Evolutionary conservation across 2,888 invertebrate genomes (phyloP).

Genomic region (Diogma glabrata): DNA sequence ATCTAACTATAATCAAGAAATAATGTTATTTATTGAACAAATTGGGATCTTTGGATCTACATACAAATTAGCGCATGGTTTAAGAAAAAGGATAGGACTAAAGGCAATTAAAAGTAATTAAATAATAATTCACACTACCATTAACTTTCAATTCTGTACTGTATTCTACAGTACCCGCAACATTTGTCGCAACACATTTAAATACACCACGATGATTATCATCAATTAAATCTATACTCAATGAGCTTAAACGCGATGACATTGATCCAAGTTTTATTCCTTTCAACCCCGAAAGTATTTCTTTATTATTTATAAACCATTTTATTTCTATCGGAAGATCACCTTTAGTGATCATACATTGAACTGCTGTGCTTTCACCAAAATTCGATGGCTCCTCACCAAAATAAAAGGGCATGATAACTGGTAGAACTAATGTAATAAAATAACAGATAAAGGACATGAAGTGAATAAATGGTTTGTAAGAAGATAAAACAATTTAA

Average conservation of each 20-base stretch:
- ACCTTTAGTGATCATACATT: conserved; percentile 59
- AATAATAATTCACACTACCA: conserved; percentile 32
- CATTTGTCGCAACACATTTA: conserved; percentile 51
- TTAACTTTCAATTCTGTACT: conserved; percentile 48
- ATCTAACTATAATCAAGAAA: too few relatives aligned
- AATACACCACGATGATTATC: conserved; percentile 51
- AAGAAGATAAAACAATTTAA: too few relatives aligned
- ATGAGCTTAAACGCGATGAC: conserved; percentile 38
- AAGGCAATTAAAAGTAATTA: not conserved
- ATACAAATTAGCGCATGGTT: too few relatives aligned
- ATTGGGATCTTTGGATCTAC: too few relatives aligned
- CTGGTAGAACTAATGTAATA: conserved; percentile 48
- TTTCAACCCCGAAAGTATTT: conserved; percentile 50
- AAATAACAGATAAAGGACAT: too few relatives aligned
- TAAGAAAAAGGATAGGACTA: not conserved
- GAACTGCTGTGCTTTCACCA: conserved; percentile 54
- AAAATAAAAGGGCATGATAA: conserved; percentile 65
- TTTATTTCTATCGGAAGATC: conserved; percentile 64
- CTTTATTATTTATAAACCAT: conserved; percentile 57
- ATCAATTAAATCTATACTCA: conserved; percentile 48
- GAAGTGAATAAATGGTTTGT: too few relatives aligned
- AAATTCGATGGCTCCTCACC: conserved; percentile 64
- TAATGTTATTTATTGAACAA: too few relatives aligned
- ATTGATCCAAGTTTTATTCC: conserved; percentile 47
- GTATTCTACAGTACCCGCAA: conserved; percentile 39